A percentile compares a stretch with the other conserved stretches of the same genome.
Conservation (phyloP, 2,797 vertebrate species). For the Channa striata region DNA sequence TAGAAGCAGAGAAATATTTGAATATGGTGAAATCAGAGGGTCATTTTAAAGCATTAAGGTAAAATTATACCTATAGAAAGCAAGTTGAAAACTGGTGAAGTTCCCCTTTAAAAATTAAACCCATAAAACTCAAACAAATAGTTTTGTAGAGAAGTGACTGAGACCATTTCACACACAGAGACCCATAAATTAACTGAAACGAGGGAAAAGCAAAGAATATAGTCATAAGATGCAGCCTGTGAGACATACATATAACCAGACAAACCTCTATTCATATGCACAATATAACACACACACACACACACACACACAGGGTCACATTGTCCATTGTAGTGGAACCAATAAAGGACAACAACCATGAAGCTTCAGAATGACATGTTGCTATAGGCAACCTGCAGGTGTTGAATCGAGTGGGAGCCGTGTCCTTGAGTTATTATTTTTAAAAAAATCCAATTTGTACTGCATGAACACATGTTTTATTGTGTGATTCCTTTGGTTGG, state of each 20-base stretch:
- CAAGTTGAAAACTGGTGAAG: too few species aligned
- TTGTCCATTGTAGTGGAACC: constrained; percentile 1
- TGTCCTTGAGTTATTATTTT: constrained; percentile 13
- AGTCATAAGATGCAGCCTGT: constrained; percentile 31
- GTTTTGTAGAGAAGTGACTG: not conserved
- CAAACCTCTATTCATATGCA: constrained; percentile 38
- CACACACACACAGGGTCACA: constrained; percentile 21
- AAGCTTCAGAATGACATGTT: not conserved
- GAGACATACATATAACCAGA: constrained; percentile 28
- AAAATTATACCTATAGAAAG: too few species aligned
- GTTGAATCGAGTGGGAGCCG: not conserved
- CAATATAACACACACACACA: not conserved
- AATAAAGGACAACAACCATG: not conserved
- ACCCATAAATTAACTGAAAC: not conserved
- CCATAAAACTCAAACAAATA: not conserved
- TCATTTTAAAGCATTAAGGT: too few species aligned
- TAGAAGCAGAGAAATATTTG: too few species aligned
- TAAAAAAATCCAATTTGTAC: not conserved
- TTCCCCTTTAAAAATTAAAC: too few species aligned
- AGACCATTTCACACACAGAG: not conserved
- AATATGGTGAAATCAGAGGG: too few species aligned
- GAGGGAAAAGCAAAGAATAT: not conserved
- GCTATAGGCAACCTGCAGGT: not conserved
- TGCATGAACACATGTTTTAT: not conserved
- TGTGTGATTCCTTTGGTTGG: not conserved